Evolutionary conservation across 2,113 vertebrate genomes (phyloP), one percentile per base, ranked within the genome.

Genomic region (Dryoscopus gambensis): DNA sequence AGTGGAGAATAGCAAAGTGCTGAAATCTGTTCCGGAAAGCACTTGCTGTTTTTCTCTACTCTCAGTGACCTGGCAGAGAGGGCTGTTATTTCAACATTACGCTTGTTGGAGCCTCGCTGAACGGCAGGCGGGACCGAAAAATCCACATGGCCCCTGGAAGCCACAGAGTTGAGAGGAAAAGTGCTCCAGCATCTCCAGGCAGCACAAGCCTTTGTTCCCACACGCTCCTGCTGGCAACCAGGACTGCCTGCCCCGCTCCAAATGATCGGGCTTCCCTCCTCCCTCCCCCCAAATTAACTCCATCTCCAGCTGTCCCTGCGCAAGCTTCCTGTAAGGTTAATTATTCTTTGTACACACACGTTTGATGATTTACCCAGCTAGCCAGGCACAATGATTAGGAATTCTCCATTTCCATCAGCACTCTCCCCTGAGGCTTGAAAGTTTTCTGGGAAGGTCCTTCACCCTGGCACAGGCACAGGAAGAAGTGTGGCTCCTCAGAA

Each of bases 321-420:
- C 93, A 90, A 90, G 92, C 83, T 96, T 97, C 96, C 96, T 95
- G 83, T 94, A 44, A 75, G 89, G 92, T 71, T 95, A 94, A 96
- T 96, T 96, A 89, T 79, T 84, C 93, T 95, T 91, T 89, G 93
- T 85, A 87, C 87, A 79, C 93, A 62, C 37, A 1, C 19, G 37
- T 89, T 95, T 95, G 96, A 96, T 93, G 87, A 95, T 96, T 94
- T 96, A 97, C 91, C 94, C 94, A 87, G 95, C 56, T 13, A 92
- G 62, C 49, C 68, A 96, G 57, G 80, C 77, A 91, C 87, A 62
- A 49, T 28, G 76, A 94, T 75, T 22, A 89, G 80, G 80, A 94
- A 89, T 49, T 81, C 57, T 52, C 56, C 37, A 2, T 31, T 95
- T 73, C 87, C 89, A 89, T n/a, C 31, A 75, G 65, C 0, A 0